Evolutionary conservation across 2,888 invertebrate species (phyloP), one percentile per base, ranked within the genome.

Genomic region (Ceratothoa steindachneri): DNA sequence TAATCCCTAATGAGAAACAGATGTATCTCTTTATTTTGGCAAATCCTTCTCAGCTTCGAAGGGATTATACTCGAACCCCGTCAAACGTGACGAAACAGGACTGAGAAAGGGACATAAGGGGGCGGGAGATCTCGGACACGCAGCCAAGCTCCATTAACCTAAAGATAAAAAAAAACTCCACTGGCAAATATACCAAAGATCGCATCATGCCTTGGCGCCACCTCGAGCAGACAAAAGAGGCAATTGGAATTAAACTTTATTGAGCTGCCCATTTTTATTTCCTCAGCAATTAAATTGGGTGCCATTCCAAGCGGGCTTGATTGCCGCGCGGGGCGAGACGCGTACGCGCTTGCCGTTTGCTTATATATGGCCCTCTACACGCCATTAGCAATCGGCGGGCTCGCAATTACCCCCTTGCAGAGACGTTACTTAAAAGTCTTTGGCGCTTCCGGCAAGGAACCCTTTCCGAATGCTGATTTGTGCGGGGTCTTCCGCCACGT

Each of bases 381-480:
- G 60, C 60, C 60, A 60, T 60, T 60, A 60, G 60, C 60, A 60
- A 60, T 60, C 60, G 60, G 60, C n/a, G 22, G 22, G 60, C 24
- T 60, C 60, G 60, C 24, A 60, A 60, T 60, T 60, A 60, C 24
- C 24, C 22, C 60, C 60, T 24, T 60, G 12, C 22, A 24, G 22
- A 22, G 12, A 60, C 60, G 60, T 60, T 60, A 60, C 60, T 60
- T 60, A 60, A 60, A 60, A 60, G 60, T 60, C 60, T 60, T 60
- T 7, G 60, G 60, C 27, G 60, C 60, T 24, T 60, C 60, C 60
- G 24, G 22, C 22, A 51, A 41, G 41, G 19, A 60, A 60, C 60
- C 60, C 60, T 60, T 60, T 60, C 24, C 60, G 60, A 60, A 60
- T 60, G 60, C 60, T 60, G 60, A 60, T 60, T 60, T 60, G 60